These are phyloP conservation scores for Paguma larvata DNA, from an alignment of 2,797 vertebrate species.

Conservation along the genomic window DNA sequence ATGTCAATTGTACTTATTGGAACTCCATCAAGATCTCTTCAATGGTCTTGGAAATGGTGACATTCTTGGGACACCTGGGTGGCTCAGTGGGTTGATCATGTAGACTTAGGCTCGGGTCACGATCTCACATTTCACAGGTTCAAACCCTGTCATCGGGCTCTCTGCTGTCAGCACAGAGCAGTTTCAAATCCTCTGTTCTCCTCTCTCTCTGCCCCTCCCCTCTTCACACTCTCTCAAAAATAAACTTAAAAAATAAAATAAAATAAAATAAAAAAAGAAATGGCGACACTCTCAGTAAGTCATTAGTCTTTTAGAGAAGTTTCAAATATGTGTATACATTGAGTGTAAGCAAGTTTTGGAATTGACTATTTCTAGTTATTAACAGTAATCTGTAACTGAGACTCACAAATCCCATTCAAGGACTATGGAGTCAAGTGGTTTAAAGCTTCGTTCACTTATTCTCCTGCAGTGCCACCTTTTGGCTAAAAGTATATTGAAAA, in stretches of 20 bases:
- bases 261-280: background rate
- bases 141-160: no score
- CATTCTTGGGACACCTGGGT: background rate
- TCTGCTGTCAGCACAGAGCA: no score
- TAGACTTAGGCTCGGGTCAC: no score
- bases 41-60: background rate
- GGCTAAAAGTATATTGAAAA: constrained; percentile 80
- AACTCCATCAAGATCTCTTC: background rate
- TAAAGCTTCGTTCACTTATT: constrained; percentile 77
- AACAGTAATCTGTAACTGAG: background rate
- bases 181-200: no score
- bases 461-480: constrained; percentile 90
- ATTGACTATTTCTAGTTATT: background rate
- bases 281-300: background rate
- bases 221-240: no score
- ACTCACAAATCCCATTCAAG: background rate
- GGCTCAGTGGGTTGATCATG: no score
- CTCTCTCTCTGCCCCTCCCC: no score
- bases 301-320: background rate
- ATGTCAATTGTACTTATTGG: background rate
- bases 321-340: background rate
- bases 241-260: no score
- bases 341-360: background rate
- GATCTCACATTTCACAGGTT: no score
- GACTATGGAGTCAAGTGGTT: background rate